Evolutionary conservation across 2,797 vertebrate species (phyloP), one percentile per base, ranked within the genome.

Genomic region (Pangasius macronema): DNA sequence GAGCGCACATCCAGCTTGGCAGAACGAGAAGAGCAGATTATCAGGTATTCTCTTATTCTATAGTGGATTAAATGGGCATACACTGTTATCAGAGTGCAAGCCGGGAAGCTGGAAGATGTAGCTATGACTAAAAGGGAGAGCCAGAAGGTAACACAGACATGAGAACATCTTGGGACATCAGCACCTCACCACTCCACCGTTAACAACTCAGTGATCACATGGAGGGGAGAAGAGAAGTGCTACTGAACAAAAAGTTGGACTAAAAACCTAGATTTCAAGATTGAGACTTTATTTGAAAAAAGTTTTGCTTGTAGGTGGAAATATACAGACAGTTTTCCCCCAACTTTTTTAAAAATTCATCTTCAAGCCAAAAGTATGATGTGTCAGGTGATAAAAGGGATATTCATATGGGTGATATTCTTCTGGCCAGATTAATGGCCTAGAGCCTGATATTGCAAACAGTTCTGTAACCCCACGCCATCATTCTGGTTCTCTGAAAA

Each of bases 381-480:
- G 11, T 61, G 3, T n/a, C 57, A 18, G 39, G 57, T 30, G 80
- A 82, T 63, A 33, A 82, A 63, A 63, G 57, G 7, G 36, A 63
- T n/a, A 81, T 81, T 81, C 33, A 61, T 61, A 77, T 53, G 22
- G 57, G 24, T 46, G 57, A 46, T 61, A 27, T 82, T 82, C 36
- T 82, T n/a, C 36, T 63, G 57, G 53, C 14, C 24, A 63, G 79
- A 61, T 82, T 42, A 63, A 67, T 51, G 10, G 27, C 81, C 18
- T 49, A 51, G n/a, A 33, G 20, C 46, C 63, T 51, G n/a, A 36
- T 67, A 24, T 4, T 51, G 18, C 63, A 53, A 67, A 83, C 46
- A 53, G n/a, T 67, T 51, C 27, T 82, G 14, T 83, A 67, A 83
- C 13, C 20, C 27, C 42, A 67, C 39, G 51, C 22, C 81, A 30